Evolutionary conservation across 2,113 vertebrate species (phyloP).

Genomic region (Corythornis cristatus): DNA sequence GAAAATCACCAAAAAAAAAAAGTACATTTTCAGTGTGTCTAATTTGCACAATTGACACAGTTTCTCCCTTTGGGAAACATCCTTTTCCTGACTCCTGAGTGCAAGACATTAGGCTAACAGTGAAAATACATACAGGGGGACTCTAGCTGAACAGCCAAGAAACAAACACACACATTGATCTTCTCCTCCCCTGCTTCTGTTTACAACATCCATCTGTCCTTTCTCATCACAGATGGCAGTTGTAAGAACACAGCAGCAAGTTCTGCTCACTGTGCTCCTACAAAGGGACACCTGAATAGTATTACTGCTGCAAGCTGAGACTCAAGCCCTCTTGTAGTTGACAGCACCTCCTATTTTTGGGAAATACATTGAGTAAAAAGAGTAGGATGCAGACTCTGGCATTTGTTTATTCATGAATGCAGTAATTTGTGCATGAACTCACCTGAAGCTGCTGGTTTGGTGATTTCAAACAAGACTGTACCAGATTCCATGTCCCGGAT

Average conservation of each 20-base stretch:
- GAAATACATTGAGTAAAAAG: not conserved
- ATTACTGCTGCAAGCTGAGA: not conserved
- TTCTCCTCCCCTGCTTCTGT: conserved; percentile 32
- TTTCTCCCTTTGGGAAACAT: not conserved
- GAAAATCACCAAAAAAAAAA: not conserved
- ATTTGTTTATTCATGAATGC: not conserved
- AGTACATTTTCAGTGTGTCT: not conserved
- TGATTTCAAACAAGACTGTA: conserved; percentile 96
- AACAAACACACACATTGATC: not conserved
- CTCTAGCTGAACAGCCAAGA: not conserved
- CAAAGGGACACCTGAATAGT: not conserved
- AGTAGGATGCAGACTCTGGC: not conserved
- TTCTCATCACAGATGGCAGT: conserved; percentile 22
- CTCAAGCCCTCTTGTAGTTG: not conserved
- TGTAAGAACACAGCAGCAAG: not conserved
- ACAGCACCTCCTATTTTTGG: not conserved
- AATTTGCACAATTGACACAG: not conserved
- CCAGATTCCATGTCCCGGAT: conserved; percentile 98
- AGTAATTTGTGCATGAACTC: not conserved
- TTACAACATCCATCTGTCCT: conserved; percentile 56
- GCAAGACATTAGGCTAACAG: not conserved
- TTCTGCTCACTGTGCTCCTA: not conserved
- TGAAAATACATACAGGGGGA: not conserved
- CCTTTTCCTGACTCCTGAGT: not conserved
- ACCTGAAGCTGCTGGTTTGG: conserved; percentile 92